Evolutionary conservation across 1,140 invertebrate species (phyloP), one percentile per base, ranked within the genome.

Genomic region (Vollenhovia emeryi): DNA sequence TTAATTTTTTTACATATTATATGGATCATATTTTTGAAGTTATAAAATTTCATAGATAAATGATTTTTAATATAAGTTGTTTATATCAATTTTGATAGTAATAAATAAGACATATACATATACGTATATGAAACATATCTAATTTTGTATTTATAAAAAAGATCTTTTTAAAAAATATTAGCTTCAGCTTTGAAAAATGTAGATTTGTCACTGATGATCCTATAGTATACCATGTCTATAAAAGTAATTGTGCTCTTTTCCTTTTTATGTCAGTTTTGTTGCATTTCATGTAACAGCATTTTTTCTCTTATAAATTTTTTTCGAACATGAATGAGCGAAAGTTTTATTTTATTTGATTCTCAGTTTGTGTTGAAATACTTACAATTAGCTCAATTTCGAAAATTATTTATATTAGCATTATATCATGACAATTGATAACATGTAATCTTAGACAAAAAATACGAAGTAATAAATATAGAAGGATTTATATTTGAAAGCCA

Each of bases 401-500:
- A 59, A 30, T 60, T 64, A 18, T 2, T 21, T 50, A 9, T 40
- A 59, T 59, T 21, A 5, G 24, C 0, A 52, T n/a, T 36, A 13
- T 27, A 30, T 68, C 9, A 24, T 40, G 18, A 33, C 33, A 5
- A 27, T 36, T 11, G 33, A n/a, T 55, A 36, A 18, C 13, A 11
- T 9, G 24, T 36, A 48, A 55, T 62, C n/a, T 33, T 40, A n/a
- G 43, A 73, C 3, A 18, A 76, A 78, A 11, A n/a, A 30, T 48
- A 50, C 43, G 1, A 45, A 11, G 24, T 18, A 48, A 50, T 40
- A 55, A n/a, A 30, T 62, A 62, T 76, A 18, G 7, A 0, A 64
- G 59, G 24, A 55, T 71, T 45, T 24, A 80, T 50, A 80, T 33
- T 74, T 33, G 50, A 40, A 84, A 52, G 40, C 7, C 73, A 88